These are phyloP conservation scores for Dendrocopos noguchii DNA, from an alignment of 2,113 vertebrate genomes.

Conservation along the genomic window DNA sequence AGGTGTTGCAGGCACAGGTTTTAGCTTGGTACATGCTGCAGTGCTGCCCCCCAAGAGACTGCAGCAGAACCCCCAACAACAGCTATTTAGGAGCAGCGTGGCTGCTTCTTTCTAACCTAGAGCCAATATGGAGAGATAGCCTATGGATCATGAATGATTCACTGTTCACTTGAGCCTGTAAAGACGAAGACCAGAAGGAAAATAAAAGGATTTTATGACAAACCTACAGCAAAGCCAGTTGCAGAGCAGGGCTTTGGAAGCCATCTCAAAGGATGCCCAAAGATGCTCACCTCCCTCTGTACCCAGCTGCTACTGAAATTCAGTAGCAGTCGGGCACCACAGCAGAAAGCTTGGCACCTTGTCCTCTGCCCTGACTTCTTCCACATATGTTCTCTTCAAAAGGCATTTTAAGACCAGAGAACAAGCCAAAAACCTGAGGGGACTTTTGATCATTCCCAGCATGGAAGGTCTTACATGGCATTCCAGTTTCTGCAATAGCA, in stretches of 20 bases:
- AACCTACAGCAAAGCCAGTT: neutral
- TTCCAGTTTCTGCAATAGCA: slow-evolving; percentile 22
- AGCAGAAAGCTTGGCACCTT: slow-evolving; percentile 52
- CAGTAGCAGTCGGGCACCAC: neutral
- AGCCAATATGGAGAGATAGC: neutral
- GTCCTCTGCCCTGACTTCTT: slow-evolving; percentile 28
- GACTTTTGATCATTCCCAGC: slow-evolving; percentile 64
- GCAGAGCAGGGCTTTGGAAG: neutral
- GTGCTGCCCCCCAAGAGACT: neutral
- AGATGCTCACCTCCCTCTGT: slow-evolving; percentile 14
- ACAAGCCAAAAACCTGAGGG: slow-evolving; percentile 61
- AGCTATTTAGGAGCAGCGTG: neutral
- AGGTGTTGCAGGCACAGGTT: neutral
- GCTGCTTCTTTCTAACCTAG: neutral
- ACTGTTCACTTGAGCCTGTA: neutral
- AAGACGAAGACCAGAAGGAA: neutral
- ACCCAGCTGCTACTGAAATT: slow-evolving; percentile 33
- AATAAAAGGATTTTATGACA: neutral
- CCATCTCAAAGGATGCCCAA: slow-evolving; percentile 19
- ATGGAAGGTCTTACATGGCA: slow-evolving; percentile 6
- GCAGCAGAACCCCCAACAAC: neutral
- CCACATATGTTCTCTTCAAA: slow-evolving; percentile 63
- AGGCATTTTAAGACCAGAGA: slow-evolving; percentile 49
- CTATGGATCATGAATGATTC: neutral
- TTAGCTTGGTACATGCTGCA: neutral